A percentile compares a stretch with the other conserved stretches of the same genome.
Conservation (phyloP, 2,113 vertebrate species). For the Callionymus lyra region DNA sequence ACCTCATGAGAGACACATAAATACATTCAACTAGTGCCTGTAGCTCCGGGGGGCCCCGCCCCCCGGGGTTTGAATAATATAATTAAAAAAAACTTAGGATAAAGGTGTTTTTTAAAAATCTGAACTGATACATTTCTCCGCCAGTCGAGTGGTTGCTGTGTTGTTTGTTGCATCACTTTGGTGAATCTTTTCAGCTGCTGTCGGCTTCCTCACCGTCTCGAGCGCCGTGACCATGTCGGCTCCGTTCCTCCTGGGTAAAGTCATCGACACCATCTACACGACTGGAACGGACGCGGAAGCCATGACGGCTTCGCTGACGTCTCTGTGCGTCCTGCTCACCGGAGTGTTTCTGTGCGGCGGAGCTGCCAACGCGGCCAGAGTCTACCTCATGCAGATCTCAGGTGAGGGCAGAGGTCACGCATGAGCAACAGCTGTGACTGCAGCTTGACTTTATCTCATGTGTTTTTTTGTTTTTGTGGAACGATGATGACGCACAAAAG, state of each 20-base stretch:
- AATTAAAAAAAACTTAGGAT: too few species aligned
- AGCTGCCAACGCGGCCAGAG: slow-evolving; percentile 80
- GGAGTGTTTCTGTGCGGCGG: slow-evolving; percentile 86
- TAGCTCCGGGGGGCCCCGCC: too few species aligned
- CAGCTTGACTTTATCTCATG: neutral
- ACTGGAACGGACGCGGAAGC: slow-evolving; percentile 60
- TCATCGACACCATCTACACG: slow-evolving; percentile 88
- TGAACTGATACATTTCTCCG: neutral
- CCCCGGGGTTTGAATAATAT: too few species aligned
- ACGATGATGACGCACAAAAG: neutral
- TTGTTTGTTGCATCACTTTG: neutral
- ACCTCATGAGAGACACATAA: too few species aligned
- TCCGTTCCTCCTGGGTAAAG: slow-evolving; percentile 86
- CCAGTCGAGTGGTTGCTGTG: neutral
- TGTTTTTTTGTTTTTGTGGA: neutral
- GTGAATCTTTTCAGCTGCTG: slow-evolving; percentile 64
- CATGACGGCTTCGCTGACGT: slow-evolving; percentile 67
- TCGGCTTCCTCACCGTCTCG: slow-evolving; percentile 86
- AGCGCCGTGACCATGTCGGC: slow-evolving; percentile 94
- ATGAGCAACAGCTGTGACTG: neutral
- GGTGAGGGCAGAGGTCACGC: slow-evolving; percentile 60
- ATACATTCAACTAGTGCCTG: too few species aligned
- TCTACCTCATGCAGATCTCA: slow-evolving; percentile 94
- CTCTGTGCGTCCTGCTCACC: slow-evolving; percentile 74
- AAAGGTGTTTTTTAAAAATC: too few species aligned